These are phyloP conservation scores for Prunella fulvescens DNA, from an alignment of 2,113 vertebrate genomes.

Conservation along the genomic window DNA sequence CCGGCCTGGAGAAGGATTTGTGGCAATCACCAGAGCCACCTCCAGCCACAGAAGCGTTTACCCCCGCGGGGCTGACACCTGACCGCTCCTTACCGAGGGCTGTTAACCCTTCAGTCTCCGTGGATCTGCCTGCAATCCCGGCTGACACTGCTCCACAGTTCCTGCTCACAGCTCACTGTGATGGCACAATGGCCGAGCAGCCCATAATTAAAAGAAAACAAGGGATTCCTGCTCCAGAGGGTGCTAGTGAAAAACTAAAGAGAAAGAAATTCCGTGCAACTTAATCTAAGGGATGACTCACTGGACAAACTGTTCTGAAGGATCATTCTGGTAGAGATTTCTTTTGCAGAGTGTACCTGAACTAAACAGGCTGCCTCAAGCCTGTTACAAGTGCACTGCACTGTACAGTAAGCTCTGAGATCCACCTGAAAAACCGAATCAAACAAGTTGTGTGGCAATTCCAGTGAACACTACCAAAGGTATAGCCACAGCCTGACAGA, in stretches of 20 bases:
- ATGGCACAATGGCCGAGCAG: background rate
- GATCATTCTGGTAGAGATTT: background rate
- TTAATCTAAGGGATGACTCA: background rate
- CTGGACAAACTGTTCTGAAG: background rate
- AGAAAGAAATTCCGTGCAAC: conserved; percentile 41
- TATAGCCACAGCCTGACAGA: background rate
- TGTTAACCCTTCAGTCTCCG: background rate
- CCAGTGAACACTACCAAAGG: background rate
- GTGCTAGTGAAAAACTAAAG: conserved; percentile 21
- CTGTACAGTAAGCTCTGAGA: background rate
- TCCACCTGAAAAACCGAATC: background rate
- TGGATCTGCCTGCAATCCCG: background rate
- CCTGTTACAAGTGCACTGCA: background rate
- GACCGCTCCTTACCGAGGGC: background rate
- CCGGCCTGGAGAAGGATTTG: background rate
- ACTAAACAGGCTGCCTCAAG: background rate
- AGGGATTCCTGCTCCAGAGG: conserved; percentile 22
- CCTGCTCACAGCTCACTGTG: background rate
- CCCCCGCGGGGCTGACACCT: background rate
- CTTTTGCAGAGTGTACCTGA: background rate
- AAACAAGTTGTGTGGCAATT: background rate
- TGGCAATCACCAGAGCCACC: background rate
- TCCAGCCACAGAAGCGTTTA: background rate
- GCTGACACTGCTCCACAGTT: background rate
- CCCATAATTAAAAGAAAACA: conserved; percentile 63